Evolutionary conservation across 2,888 invertebrate species (phyloP).

Genomic region (Pseudoips prasinana): DNA sequence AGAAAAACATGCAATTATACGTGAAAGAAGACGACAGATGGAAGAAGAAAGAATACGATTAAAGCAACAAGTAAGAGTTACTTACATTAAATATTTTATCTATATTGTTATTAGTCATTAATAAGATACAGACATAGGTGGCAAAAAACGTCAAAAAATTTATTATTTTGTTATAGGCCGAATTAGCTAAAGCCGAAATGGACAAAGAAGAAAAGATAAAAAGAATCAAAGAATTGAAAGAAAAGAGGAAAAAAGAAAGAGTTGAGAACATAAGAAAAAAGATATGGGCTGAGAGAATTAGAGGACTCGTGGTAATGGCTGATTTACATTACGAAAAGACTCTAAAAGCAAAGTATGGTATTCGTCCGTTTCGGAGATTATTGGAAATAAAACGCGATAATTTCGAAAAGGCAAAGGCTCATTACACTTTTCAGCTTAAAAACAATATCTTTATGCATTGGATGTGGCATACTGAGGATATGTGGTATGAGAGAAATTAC

Average conservation of each 20-base stretch:
- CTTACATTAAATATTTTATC: too few relatives aligned
- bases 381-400: slow-evolving; percentile 60
- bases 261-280: slow-evolving; percentile 83
- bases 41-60: slow-evolving; percentile 70
- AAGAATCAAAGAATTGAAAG: slow-evolving; percentile 82
- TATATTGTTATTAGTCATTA: too few relatives aligned
- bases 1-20: slow-evolving; percentile 74
- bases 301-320: slow-evolving; percentile 74
- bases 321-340: slow-evolving; percentile 74
- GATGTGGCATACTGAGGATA: slow-evolving; percentile 76
- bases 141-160: neutral
- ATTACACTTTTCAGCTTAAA: slow-evolving; percentile 69
- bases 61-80: slow-evolving; percentile 69
- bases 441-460: slow-evolving; percentile 75
- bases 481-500: slow-evolving; percentile 75
- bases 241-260: slow-evolving; percentile 83
- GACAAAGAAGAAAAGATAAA: slow-evolving; percentile 84
- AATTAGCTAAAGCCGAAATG: slow-evolving; percentile 74
- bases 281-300: slow-evolving; percentile 68
- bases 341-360: slow-evolving; percentile 61
- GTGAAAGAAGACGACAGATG: slow-evolving; percentile 71
- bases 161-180: slow-evolving; percentile 48
- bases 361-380: slow-evolving; percentile 55
- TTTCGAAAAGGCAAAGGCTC: slow-evolving; percentile 68
- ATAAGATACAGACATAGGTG: neutral